Evolutionary conservation across 2,113 vertebrate genomes (phyloP).

Genomic region (Tupaia chinensis): DNA sequence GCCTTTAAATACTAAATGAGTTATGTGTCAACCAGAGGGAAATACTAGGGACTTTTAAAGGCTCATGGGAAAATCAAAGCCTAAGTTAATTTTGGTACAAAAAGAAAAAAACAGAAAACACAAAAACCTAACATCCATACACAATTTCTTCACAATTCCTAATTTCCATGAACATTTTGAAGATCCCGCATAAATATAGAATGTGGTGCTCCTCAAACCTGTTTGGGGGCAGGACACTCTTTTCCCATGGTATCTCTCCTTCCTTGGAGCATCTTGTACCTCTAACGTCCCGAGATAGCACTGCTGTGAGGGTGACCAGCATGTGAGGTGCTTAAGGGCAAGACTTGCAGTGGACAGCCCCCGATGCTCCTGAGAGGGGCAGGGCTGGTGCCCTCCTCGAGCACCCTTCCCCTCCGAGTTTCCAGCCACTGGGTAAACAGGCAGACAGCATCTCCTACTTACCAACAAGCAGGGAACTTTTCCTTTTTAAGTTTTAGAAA

Average conservation of each 20-base stretch:
- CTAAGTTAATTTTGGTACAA: too few relatives aligned
- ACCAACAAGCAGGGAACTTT: constrained; percentile 29
- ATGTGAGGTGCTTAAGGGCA: not conserved
- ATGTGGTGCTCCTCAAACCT: not conserved
- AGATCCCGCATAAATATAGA: not conserved
- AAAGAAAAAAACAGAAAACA: too few relatives aligned
- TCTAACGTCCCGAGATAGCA: not conserved
- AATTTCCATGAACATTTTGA: too few relatives aligned
- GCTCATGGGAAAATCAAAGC: too few relatives aligned
- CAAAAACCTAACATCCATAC: too few relatives aligned
- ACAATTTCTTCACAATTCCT: too few relatives aligned
- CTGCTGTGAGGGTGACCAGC: not conserved
- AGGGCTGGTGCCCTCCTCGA: too few relatives aligned
- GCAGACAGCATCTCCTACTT: not conserved
- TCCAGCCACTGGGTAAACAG: not conserved
- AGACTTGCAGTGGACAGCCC: not conserved
- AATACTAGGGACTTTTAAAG: too few relatives aligned
- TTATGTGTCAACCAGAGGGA: not conserved
- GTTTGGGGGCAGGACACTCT: not conserved
- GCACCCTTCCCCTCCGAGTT: too few relatives aligned
- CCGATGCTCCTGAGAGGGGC: not conserved
- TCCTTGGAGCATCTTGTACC: not conserved
- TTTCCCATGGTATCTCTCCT: not conserved
- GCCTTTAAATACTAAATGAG: not conserved
- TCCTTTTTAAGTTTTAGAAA: constrained; percentile 23